A percentile compares a stretch with the other conserved stretches of the same genome.
These are phyloP conservation scores for Dinomys branickii DNA, from an alignment of 2,113 vertebrate genomes.

Conservation along the genomic window DNA sequence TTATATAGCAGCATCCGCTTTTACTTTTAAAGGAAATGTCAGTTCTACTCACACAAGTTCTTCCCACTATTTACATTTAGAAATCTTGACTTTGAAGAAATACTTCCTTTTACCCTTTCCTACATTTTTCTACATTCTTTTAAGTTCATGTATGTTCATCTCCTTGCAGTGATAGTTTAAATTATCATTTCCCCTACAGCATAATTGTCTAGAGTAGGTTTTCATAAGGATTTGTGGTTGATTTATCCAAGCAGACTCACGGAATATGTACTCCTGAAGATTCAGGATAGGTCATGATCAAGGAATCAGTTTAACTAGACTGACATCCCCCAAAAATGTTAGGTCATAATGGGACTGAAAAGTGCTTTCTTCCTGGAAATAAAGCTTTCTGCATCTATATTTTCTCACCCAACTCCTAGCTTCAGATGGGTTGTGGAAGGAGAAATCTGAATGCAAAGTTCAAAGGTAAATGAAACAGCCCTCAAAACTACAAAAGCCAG, in stretches of 20 bases:
- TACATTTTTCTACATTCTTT: background rate
- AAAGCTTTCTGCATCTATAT: background rate
- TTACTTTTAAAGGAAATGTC: background rate
- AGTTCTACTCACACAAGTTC: background rate
- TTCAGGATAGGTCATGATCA: background rate
- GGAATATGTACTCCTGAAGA: background rate
- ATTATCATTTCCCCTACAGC: background rate
- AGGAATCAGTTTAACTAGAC: background rate
- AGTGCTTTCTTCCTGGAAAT: background rate
- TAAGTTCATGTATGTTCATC: background rate
- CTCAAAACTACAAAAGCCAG: background rate
- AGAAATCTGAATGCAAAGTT: background rate
- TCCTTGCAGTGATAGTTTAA: background rate
- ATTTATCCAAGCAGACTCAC: background rate
- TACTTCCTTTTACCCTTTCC: constrained; percentile 10
- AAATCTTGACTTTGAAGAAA: background rate
- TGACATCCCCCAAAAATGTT: background rate
- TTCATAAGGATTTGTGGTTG: background rate
- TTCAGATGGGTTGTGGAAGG: background rate
- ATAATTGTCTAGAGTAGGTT: background rate
- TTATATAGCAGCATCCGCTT: background rate
- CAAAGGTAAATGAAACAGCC: constrained; percentile 12
- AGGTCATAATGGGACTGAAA: background rate
- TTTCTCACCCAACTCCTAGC: background rate
- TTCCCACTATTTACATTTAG: background rate